Conservation (phyloP, 2,113 vertebrate species). For the Macrotus californicus region DNA sequence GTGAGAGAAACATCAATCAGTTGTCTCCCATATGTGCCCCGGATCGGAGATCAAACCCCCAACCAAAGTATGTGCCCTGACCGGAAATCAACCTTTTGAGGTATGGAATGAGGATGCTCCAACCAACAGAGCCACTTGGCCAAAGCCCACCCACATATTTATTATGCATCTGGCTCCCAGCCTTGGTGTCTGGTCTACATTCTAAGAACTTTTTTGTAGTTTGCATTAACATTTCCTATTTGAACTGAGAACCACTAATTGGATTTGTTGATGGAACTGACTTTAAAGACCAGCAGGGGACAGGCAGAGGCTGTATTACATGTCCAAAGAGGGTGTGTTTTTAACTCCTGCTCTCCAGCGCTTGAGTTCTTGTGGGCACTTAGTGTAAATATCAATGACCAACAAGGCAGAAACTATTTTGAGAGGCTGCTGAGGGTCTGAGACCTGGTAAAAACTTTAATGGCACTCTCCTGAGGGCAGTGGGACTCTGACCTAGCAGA, state of each 20-base stretch:
- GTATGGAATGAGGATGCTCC: no score
- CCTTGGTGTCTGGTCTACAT: neutral
- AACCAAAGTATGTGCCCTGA: no score
- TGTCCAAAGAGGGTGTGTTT: neutral
- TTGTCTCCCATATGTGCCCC: no score
- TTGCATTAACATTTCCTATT: neutral
- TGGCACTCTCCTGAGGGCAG: neutral
- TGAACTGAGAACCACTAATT: neutral
- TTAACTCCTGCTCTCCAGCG: neutral
- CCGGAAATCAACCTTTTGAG: no score
- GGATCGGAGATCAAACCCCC: no score
- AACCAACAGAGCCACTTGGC: no score
- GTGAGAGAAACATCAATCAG: no score
- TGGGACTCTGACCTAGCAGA: neutral
- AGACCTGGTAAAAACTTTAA: neutral
- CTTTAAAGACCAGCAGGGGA: neutral
- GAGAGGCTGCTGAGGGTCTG: neutral
- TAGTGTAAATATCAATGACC: neutral
- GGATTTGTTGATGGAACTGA: neutral
- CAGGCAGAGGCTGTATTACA: neutral
- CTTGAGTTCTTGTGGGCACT: neutral
- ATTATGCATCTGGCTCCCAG: neutral
- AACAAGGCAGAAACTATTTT: neutral
- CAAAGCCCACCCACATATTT: neutral
- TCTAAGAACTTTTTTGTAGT: neutral